Evolutionary conservation across 2,888 invertebrate species (phyloP), one percentile per base, ranked within the genome.

Genomic region (Subacronicta megacephala): DNA sequence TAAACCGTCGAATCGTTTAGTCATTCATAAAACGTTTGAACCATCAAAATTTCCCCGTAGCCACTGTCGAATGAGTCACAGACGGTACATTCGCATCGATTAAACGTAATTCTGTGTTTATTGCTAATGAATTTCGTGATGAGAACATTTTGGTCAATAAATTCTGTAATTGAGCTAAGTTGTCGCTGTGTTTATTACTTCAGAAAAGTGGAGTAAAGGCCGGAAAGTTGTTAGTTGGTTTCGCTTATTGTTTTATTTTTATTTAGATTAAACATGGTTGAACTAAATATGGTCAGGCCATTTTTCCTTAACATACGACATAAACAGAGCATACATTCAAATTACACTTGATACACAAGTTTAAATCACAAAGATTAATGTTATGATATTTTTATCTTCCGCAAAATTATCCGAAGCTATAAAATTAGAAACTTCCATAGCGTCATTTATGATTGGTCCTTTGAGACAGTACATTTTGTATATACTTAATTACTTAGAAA

Each of bases 61-160:
- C 76, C 73, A 73, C 69, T 40, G 46, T 10, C 9, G 45, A 44
- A 53, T 83, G 80, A 82, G 62, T 81, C 82, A 81, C 63, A 66
- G 57, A 40, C 59, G 57, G 68, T 72, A 61, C 67, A 70, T 69
- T 60, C 49, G 35, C 65, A 55, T 72, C 59, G 59, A 66, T 75
- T 73, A 80, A 69, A 60, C 59, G 63, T 59, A 56, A 62, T 64
- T 58, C 55, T 20, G 36, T 45, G 60, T 72, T 81, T 76, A 78
- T 76, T 55, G 62, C 63, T 70, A 70, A 74, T 77, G 73, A 75
- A 78, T 75, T 70, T 65, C 51, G 37, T 56, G 62, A 62, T 63
- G 45, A 54, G 45, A 63, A 41, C 46, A 42, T 49, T 44, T 29
- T 40, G 35, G 35, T 44, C 20, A 40, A 16, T 59, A 59, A 60